These are phyloP conservation scores for Aproaerema taeniolella DNA, from an alignment of 2,888 invertebrate genomes.

Conservation along the genomic window DNA sequence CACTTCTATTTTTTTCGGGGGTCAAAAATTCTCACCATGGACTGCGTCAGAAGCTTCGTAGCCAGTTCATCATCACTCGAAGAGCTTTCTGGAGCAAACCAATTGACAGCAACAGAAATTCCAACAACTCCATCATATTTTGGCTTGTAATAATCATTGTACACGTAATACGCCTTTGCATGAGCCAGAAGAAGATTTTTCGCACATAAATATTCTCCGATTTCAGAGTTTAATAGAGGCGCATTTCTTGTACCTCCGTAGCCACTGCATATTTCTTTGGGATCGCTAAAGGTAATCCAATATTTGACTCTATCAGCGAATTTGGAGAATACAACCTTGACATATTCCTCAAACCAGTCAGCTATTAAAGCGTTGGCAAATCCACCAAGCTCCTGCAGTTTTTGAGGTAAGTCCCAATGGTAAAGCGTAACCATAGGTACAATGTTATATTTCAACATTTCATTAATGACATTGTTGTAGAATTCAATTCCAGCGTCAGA, in stretches of 20 bases:
- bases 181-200: conserved; percentile 78
- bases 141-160: too few relatives aligned
- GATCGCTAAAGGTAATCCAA: conserved; percentile 82
- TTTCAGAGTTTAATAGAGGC: too few relatives aligned
- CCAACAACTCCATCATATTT: too few relatives aligned
- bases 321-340: conserved; percentile 40
- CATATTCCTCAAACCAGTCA: conserved; percentile 69
- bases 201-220: conserved; percentile 71
- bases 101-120: too few relatives aligned
- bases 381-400: conserved; percentile 50
- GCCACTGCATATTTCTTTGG: too few relatives aligned
- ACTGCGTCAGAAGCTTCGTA: too few relatives aligned
- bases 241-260: conserved; percentile 62
- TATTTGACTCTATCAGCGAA: conserved; percentile 64
- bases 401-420: conserved; percentile 55
- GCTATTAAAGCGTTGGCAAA: conserved; percentile 41
- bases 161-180: conserved; percentile 68
- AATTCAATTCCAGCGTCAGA: conserved; percentile 63
- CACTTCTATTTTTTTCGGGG: too few relatives aligned
- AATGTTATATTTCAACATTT: conserved; percentile 47
- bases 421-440: conserved; percentile 51
- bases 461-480: conserved; percentile 77
- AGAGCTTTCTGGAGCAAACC: too few relatives aligned
- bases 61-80: too few relatives aligned
- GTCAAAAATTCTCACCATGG: too few relatives aligned